Conservation (phyloP, 2,888 invertebrate genomes). For the Nemurella pictetii region DNA sequence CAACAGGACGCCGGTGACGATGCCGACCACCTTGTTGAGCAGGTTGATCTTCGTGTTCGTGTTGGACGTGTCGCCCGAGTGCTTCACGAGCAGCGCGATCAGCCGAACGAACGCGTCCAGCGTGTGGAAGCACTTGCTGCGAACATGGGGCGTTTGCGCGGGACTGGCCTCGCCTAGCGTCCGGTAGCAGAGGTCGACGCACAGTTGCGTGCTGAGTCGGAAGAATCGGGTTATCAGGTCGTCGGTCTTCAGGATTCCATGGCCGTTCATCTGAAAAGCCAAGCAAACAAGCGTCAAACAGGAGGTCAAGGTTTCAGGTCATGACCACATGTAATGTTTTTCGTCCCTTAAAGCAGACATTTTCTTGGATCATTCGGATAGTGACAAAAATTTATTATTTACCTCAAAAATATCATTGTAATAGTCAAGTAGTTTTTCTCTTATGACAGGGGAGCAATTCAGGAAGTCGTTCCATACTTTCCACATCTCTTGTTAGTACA, state of each 20-base stretch:
- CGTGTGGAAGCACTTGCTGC: constrained; percentile 93
- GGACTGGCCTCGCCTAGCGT: constrained; percentile 72
- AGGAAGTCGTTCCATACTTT: neutral
- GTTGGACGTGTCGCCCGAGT: constrained; percentile 87
- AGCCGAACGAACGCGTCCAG: constrained; percentile 94
- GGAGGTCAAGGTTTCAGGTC: neutral
- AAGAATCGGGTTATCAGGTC: constrained; percentile 97
- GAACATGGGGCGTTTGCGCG: constrained; percentile 65
- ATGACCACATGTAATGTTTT: neutral
- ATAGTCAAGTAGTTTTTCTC: neutral
- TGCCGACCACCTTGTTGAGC: constrained; percentile 92
- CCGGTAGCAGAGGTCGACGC: constrained; percentile 92
- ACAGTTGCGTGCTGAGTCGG: constrained; percentile 93
- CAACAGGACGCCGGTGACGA: constrained; percentile 91
- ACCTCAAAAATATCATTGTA: neutral
- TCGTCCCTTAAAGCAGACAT: no score
- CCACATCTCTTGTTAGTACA: neutral
- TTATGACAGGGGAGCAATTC: neutral
- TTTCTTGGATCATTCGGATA: no score
- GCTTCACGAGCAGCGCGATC: constrained; percentile 92
- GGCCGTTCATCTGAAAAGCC: constrained; percentile 80
- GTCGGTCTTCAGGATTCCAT: constrained; percentile 95
- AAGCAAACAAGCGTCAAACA: neutral
- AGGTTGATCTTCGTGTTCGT: constrained; percentile 96
- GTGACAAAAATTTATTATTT: constrained; percentile 8